Evolutionary conservation across 2,888 invertebrate genomes (phyloP).

Genomic region (Drosophila siamana): DNA sequence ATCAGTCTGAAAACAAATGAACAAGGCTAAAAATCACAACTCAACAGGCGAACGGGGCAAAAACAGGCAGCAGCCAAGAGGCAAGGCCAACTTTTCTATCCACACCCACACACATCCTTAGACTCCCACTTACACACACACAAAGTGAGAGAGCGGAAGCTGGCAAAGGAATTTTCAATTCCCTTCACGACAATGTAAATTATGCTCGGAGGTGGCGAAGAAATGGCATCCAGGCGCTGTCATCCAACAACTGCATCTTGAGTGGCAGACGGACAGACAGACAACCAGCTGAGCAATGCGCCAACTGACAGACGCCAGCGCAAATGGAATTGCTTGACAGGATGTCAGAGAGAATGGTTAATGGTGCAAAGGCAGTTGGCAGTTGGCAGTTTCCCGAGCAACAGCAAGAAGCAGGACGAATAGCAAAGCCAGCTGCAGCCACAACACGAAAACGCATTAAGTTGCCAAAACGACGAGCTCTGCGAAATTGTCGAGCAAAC

Average conservation of each 20-base stretch:
- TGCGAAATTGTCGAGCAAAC: constrained; percentile 20
- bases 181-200: constrained; percentile 46
- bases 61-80: constrained; percentile 51
- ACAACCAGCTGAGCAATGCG: constrained; percentile 47
- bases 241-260: constrained; percentile 64
- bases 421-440: constrained; percentile 6
- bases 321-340: constrained; percentile 71
- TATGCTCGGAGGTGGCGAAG: constrained; percentile 31
- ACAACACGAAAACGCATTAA: constrained; percentile 49
- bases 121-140: background rate
- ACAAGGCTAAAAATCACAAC: constrained; percentile 59
- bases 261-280: constrained; percentile 24
- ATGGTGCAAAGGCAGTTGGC: constrained; percentile 23
- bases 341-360: constrained; percentile 44
- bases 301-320: constrained; percentile 58
- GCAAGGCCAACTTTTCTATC: constrained; percentile 47
- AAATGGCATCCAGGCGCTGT: constrained; percentile 63
- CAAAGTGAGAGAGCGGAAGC: constrained; percentile 8
- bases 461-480: constrained; percentile 5
- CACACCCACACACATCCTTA: too few relatives aligned
- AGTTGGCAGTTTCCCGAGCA: background rate
- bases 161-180: constrained; percentile 45
- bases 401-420: background rate
- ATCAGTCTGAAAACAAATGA: constrained; percentile 55
- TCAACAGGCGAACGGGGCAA: constrained; percentile 54